Evolutionary conservation across 2,888 invertebrate species (phyloP), one percentile per base, ranked within the genome.

Genomic region (Caenorhabditis sp.): DNA sequence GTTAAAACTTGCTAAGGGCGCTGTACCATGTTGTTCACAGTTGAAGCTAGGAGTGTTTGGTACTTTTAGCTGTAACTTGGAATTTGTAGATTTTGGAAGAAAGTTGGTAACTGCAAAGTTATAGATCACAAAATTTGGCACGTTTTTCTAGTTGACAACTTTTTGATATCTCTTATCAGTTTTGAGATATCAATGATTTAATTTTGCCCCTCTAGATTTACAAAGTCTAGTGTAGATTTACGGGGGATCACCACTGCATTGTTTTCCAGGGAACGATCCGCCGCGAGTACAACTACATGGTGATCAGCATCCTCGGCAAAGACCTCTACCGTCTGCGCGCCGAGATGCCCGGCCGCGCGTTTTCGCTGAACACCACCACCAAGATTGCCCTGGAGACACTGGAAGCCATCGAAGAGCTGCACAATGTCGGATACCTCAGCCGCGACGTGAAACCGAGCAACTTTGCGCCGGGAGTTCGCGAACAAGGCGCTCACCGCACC

Each of bases 241-340:
- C n/a, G n/a, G n/a, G n/a, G n/a, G n/a, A n/a, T n/a, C n/a, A n/a
- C n/a, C n/a, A n/a, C n/a, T n/a, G n/a, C n/a, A n/a, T n/a, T n/a
- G n/a, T n/a, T n/a, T 24, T 80, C 28, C 37, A 82, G 82, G 82
- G 82, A 26, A 61, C 74, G 13, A 61, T 82, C 18, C 69, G 74
- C 22, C 60, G 64, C 65, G 86, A 88, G 51, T 88, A 82, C 82
- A 83, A 86, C 64, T 88, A 85, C 83, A 83, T 88, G 80, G 85
- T 87, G 28, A 84, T 87, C 79, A 78, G 82, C 13, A 71, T 88
- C 3, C 80, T 88, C 2, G 87, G 85, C 28, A 83, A 74, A 18
- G 88, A 88, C 58, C 64, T 88, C 13, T 84, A 86, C 55, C 77
- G 83, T 60, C 82, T 87, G 8, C 77, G 72, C 24, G 28, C 71